Evolutionary conservation across 2,113 vertebrate genomes (phyloP).

Genomic region (Nesogale talazaci): DNA sequence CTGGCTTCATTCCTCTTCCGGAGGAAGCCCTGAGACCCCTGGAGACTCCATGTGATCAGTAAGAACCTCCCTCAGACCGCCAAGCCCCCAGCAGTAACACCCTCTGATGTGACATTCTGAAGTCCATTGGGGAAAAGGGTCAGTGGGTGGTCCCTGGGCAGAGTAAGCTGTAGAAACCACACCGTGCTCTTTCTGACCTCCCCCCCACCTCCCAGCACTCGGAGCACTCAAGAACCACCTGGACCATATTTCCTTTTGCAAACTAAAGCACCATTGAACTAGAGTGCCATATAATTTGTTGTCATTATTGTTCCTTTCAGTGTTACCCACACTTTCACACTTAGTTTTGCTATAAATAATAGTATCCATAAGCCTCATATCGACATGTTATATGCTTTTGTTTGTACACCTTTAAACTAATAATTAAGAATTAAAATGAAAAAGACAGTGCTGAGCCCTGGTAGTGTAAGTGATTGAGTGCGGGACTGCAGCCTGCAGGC

Average conservation of each 20-base stretch:
- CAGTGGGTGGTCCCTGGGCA: neutral
- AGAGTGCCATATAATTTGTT: neutral
- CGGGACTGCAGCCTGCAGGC: too few species aligned
- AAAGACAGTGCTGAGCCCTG: too few species aligned
- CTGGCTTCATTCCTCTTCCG: neutral
- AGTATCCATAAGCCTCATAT: neutral
- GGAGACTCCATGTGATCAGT: neutral
- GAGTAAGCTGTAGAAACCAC: neutral
- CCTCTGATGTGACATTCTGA: neutral
- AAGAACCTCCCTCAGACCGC: neutral
- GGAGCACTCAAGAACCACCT: neutral
- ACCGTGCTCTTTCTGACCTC: neutral
- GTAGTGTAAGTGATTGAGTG: too few species aligned
- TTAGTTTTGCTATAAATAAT: neutral
- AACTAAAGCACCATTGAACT: neutral
- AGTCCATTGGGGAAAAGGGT: neutral
- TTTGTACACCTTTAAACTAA: constrained; percentile 6
- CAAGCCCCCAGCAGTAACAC: neutral
- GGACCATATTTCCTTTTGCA: neutral
- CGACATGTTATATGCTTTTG: neutral
- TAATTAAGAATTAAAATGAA: neutral
- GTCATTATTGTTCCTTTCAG: neutral
- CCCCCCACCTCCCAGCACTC: neutral
- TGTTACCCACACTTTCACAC: neutral
- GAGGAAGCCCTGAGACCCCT: neutral